A percentile compares a stretch with the other conserved stretches of the same genome.
Evolutionary conservation across 2,797 vertebrate species (phyloP).

Genomic region (Trachops cirrhosus): DNA sequence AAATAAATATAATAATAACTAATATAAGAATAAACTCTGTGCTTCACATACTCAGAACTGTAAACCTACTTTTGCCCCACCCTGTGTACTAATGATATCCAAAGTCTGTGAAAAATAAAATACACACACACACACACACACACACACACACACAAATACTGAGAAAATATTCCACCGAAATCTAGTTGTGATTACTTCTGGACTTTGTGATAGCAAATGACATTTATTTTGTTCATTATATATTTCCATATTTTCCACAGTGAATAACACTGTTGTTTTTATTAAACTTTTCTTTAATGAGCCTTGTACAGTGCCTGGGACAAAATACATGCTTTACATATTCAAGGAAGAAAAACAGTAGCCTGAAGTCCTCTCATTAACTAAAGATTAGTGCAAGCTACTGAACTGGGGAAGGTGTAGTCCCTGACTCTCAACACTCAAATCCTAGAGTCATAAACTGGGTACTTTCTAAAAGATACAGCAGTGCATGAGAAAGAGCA

Average conservation of each 20-base stretch:
- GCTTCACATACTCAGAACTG: background rate
- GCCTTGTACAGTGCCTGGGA: background rate
- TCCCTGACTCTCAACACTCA: background rate
- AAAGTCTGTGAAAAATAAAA: slow-evolving; percentile 8
- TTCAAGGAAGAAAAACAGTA: background rate
- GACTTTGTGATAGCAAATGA: background rate
- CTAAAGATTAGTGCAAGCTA: background rate
- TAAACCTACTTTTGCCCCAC: background rate
- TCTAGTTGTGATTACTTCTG: background rate
- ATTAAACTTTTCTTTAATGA: slow-evolving; percentile 17
- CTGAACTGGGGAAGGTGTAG: background rate
- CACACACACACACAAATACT: background rate
- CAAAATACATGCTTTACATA: background rate
- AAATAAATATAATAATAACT: background rate
- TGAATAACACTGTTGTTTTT: background rate
- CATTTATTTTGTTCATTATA: background rate
- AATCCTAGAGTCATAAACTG: background rate
- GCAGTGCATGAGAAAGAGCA: background rate
- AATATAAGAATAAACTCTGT: background rate
- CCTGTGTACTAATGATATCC: background rate
- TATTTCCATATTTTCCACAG: background rate
- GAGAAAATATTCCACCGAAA: background rate
- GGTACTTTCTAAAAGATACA: background rate
- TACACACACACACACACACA: background rate
- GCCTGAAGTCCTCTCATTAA: background rate